phyloP scores from a whole-genome alignment of 2,113 vertebrate species.

The Onychostruthus taczanowskii region DNA sequence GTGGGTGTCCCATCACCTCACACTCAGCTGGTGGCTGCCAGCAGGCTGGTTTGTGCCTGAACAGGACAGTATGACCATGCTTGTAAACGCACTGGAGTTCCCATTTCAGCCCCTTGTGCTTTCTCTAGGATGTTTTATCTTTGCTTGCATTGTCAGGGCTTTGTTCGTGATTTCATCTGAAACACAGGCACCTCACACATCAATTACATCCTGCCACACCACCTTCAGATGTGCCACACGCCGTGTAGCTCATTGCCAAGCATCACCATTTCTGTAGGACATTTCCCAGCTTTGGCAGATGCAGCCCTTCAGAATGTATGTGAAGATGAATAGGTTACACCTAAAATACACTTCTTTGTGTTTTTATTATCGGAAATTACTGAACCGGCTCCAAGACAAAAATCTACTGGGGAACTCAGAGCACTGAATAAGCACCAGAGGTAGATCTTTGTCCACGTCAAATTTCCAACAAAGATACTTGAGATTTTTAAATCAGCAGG shows the following conservation, averaged over 20 bases:
- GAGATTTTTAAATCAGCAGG: not conserved
- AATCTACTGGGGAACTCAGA: accelerated
- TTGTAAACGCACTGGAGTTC: not conserved
- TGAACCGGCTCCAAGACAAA: not conserved
- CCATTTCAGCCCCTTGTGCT: not conserved
- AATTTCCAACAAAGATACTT: not conserved
- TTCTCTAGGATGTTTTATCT: not conserved
- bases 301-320: not conserved
- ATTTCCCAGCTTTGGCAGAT: not conserved
- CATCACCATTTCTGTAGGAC: not conserved
- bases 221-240: accelerated
- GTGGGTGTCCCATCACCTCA: not conserved
- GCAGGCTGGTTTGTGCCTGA: not conserved
- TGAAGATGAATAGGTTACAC: not conserved
- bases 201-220: not conserved
- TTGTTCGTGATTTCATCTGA: not conserved
- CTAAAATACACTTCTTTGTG: not conserved
- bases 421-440: not conserved
- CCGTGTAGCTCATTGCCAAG: not conserved
- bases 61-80: not conserved
- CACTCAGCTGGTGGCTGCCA: not conserved
- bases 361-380: not conserved
- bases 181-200: not conserved
- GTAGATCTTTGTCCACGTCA: not conserved
- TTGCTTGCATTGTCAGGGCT: not conserved